Evolutionary conservation across 1,140 invertebrate species (phyloP).

Genomic region (Drosophila willistoni): DNA sequence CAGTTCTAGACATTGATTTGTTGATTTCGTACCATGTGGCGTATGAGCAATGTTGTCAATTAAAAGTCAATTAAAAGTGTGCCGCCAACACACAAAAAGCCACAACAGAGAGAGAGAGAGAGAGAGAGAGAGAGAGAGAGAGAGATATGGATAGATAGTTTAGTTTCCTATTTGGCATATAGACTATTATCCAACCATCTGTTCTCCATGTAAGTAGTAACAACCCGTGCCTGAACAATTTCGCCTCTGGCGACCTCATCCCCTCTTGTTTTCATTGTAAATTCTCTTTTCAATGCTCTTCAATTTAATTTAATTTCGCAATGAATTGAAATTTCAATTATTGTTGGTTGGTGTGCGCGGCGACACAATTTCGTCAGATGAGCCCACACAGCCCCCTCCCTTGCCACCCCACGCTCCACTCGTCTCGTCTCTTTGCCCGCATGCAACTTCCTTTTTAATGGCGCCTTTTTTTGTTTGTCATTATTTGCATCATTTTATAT

Average conservation of each 20-base stretch:
- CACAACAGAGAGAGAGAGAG: neutral
- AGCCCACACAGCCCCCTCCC: neutral
- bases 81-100: constrained; percentile 53
- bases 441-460: constrained; percentile 72
- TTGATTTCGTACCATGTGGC: constrained; percentile 21
- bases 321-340: constrained; percentile 78
- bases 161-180: neutral
- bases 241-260: constrained; percentile 37
- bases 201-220: constrained; percentile 25
- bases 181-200: constrained; percentile 1
- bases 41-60: constrained; percentile 64
- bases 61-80: constrained; percentile 79
- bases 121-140: neutral
- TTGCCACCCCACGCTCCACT: neutral
- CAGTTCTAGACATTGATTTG: constrained; percentile 35
- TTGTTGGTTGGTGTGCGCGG: constrained; percentile 42
- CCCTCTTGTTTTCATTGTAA: constrained; percentile 22
- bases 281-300: constrained; percentile 75
- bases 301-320: constrained; percentile 80
- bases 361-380: constrained; percentile 63
- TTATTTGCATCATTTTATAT: constrained; percentile 37
- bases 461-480: constrained; percentile 26
- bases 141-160: neutral
- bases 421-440: constrained; percentile 35
- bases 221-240: constrained; percentile 55